Evolutionary conservation across 2,797 vertebrate species (phyloP).

Genomic region (Pseudotriccus pelzelni): DNA sequence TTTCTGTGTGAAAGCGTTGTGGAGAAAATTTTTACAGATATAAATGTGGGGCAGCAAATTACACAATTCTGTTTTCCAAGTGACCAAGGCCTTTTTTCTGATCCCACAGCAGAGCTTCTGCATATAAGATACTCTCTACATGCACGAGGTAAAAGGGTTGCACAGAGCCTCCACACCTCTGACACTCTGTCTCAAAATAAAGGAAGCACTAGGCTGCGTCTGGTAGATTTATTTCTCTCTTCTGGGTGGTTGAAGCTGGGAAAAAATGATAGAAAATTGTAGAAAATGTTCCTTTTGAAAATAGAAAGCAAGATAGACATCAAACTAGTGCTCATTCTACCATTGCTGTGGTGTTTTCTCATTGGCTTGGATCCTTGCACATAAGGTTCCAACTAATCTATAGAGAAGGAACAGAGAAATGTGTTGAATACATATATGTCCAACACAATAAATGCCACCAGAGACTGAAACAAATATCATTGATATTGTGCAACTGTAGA

Average conservation of each 20-base stretch:
- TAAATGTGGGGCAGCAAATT: not conserved
- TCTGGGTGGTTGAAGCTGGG: not conserved
- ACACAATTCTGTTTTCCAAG: not conserved
- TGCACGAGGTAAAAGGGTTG: not conserved
- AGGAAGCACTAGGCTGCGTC: not conserved
- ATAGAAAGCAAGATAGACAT: not conserved
- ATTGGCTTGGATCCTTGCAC: not conserved
- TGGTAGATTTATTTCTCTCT: not conserved
- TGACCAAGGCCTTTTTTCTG: not conserved
- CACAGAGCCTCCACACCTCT: not conserved
- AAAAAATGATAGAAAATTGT: not conserved
- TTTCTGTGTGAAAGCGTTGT: fast-evolving
- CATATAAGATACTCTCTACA: not conserved
- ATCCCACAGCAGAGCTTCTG: not conserved
- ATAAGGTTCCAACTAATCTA: not conserved
- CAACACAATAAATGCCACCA: not conserved
- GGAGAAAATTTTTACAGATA: not conserved
- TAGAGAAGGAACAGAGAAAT: not conserved
- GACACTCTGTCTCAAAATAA: not conserved
- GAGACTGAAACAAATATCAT: not conserved
- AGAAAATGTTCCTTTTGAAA: not conserved
- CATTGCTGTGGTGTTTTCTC: not conserved
- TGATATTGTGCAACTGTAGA: not conserved
- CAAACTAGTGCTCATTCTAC: not conserved
- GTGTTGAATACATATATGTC: too few species aligned